Conservation (phyloP, 2,797 vertebrate species). For the Onychomys torridus region DNA sequence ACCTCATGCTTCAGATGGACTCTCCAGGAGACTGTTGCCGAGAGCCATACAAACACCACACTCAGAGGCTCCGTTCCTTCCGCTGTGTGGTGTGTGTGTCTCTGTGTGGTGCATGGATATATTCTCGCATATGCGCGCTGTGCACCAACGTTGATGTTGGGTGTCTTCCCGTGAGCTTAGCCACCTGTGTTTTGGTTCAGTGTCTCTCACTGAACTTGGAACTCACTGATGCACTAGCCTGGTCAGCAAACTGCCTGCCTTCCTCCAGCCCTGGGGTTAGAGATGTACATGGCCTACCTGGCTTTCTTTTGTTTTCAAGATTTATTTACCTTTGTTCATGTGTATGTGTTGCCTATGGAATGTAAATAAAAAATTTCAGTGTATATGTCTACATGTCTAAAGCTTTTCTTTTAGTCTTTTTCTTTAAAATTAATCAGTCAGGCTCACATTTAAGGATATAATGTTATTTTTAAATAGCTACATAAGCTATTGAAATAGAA, state of each 20-base stretch:
- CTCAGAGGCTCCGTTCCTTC: not conserved
- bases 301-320: not conserved
- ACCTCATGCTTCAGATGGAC: not conserved
- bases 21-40: not conserved
- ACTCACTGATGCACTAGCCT: not conserved
- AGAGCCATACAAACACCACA: no score
- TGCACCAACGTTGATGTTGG: no score
- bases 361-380: not conserved
- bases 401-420: conserved; percentile 25
- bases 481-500: not conserved
- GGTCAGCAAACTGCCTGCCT: not conserved
- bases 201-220: not conserved
- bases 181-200: not conserved
- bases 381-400: conserved; percentile 37
- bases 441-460: conserved; percentile 26
- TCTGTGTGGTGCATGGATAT: not conserved
- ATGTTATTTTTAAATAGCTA: conserved; percentile 19
- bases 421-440: not conserved
- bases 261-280: not conserved
- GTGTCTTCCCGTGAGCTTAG: not conserved
- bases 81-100: not conserved
- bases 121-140: not conserved
- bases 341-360: not conserved
- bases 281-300: not conserved
- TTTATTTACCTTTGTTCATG: not conserved